These are phyloP conservation scores for Mirounga angustirostris DNA, from an alignment of 2,113 vertebrate genomes.

Conservation along the genomic window DNA sequence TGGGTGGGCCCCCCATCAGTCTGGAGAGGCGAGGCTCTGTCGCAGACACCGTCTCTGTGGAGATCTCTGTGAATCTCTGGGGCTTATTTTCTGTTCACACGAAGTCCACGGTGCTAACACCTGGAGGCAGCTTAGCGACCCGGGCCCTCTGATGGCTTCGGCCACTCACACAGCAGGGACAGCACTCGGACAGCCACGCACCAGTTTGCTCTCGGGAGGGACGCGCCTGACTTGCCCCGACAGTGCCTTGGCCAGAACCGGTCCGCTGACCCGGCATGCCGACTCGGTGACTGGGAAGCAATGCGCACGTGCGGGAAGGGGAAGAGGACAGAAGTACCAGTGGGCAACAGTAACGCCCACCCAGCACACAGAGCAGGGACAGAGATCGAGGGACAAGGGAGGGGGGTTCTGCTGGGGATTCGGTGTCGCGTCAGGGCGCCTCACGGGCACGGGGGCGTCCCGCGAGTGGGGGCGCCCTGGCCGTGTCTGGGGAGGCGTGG, in stretches of 20 bases:
- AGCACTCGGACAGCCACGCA: neutral
- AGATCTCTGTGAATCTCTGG: neutral
- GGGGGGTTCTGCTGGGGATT: neutral
- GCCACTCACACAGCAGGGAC: neutral
- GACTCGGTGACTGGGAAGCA: neutral
- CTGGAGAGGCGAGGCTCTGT: neutral
- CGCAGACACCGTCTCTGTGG: neutral
- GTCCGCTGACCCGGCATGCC: neutral
- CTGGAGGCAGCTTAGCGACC: neutral
- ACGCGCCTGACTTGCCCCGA: neutral
- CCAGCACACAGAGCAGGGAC: neutral
- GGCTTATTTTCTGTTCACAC: neutral
- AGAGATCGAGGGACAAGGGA: neutral
- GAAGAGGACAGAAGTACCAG: neutral
- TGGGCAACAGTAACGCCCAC: neutral
- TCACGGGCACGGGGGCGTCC: no score
- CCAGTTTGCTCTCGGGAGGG: neutral
- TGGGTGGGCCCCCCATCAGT: neutral
- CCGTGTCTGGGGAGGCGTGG: neutral
- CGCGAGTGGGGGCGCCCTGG: neutral
- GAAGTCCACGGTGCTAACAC: neutral
- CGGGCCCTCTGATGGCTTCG: neutral
- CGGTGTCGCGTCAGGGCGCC: neutral
- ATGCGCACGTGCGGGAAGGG: neutral
- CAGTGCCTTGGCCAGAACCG: neutral